Conservation (phyloP, 1,140 invertebrate species). For the Pissodes strobi region DNA sequence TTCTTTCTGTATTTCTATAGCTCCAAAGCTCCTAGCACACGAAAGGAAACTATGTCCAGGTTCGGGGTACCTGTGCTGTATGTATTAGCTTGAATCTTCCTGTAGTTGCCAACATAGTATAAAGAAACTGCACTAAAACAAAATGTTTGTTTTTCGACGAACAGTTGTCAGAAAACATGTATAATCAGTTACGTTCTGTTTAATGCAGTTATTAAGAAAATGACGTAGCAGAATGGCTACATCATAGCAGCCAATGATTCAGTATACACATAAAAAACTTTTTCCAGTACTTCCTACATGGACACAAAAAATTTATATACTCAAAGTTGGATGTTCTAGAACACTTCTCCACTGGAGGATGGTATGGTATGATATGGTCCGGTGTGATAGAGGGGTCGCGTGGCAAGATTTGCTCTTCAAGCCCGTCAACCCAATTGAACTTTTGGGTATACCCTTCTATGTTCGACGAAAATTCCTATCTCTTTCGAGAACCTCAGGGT, state of each 20-base stretch:
- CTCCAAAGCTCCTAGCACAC: background rate
- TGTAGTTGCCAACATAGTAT: background rate
- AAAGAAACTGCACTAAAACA: conserved; percentile 8
- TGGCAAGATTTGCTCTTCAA: no score
- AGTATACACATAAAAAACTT: conserved; percentile 24
- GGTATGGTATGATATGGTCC: no score
- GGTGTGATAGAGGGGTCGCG: no score
- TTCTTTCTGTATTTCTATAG: conserved; percentile 4
- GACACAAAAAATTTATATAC: conserved; percentile 31
- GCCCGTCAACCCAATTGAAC: no score
- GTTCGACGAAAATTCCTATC: no score
- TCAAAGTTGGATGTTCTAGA: conserved; percentile 31
- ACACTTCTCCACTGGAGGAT: conserved; percentile 19
- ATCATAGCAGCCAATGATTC: conserved; percentile 17
- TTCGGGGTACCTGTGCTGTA: conserved; percentile 13
- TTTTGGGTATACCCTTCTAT: no score
- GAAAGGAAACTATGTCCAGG: conserved; percentile 11
- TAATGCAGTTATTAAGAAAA: conserved; percentile 9
- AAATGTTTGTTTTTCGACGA: conserved; percentile 18
- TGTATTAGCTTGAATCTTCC: conserved; percentile 10
- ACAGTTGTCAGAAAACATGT: conserved; percentile 3
- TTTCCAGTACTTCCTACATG: conserved; percentile 29
- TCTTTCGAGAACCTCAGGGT: no score
- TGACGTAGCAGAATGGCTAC: conserved; percentile 6
- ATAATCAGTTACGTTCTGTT: background rate